Conservation (phyloP, 2,797 vertebrate genomes). For the Eulemur coronatus region DNA sequence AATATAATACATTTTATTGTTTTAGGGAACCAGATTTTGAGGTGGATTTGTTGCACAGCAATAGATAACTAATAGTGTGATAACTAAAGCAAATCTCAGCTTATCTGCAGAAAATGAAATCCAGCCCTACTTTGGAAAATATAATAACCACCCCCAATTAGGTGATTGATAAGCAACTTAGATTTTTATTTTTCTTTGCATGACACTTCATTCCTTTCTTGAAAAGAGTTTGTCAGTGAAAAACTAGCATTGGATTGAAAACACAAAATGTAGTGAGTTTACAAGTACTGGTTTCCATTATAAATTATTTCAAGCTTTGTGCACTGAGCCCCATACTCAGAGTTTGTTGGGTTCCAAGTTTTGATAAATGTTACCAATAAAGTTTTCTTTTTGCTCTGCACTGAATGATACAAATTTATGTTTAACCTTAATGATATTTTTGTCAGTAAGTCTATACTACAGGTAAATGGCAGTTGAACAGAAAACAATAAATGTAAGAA, state of each 20-base stretch:
- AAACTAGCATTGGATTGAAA: slow-evolving; percentile 36
- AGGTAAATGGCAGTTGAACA: slow-evolving; percentile 65
- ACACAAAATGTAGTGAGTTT: background rate
- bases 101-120: slow-evolving; percentile 62
- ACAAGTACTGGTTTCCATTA: slow-evolving; percentile 43
- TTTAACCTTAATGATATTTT: slow-evolving; percentile 67
- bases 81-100: slow-evolving; percentile 54
- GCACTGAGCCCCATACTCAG: background rate
- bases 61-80: background rate
- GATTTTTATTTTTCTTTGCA: background rate
- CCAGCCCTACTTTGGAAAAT: slow-evolving; percentile 32
- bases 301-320: slow-evolving; percentile 64
- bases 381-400: slow-evolving; percentile 65
- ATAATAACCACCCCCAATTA: background rate
- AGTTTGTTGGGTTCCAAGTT: slow-evolving; percentile 61
- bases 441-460: slow-evolving; percentile 57
- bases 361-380: slow-evolving; percentile 62
- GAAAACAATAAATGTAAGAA: slow-evolving; percentile 65
- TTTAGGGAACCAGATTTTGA: background rate
- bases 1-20: background rate
- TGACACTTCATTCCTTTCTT: background rate
- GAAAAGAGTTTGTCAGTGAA: background rate
- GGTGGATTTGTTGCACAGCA: background rate
- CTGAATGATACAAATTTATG: slow-evolving; percentile 74
- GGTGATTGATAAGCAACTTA: background rate